These are phyloP conservation scores for Muscina levida DNA, from an alignment of 2,888 invertebrate species.

Conservation along the genomic window DNA sequence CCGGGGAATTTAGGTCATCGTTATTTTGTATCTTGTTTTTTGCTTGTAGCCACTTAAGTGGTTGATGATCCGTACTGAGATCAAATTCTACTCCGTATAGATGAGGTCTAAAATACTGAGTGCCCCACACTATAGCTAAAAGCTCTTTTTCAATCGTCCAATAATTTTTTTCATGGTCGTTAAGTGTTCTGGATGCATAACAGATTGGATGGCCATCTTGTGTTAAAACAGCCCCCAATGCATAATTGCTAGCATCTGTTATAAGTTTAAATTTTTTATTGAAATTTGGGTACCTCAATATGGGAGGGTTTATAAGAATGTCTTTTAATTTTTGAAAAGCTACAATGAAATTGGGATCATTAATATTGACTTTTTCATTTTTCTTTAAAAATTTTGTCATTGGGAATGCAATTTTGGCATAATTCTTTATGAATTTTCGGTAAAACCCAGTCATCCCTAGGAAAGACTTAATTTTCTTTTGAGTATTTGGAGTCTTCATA, in stretches of 20 bases:
- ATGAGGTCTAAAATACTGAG: constrained; percentile 71
- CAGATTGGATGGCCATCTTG: too few species aligned
- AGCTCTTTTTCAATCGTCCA: constrained; percentile 73
- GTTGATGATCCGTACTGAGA: too few species aligned
- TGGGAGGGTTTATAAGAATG: neutral
- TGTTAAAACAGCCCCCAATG: too few species aligned
- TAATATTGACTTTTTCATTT: neutral
- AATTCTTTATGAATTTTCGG: constrained; percentile 26
- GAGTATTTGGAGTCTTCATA: neutral
- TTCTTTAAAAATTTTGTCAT: constrained; percentile 16
- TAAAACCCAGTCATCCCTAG: neutral
- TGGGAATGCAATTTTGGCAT: constrained; percentile 1
- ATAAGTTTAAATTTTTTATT: too few species aligned
- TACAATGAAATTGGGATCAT: neutral
- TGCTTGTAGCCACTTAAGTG: constrained; percentile 67
- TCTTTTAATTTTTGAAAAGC: constrained; percentile 15
- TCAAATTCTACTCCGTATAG: constrained; percentile 71
- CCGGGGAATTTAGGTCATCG: constrained; percentile 60
- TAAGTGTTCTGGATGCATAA: constrained; percentile 61
- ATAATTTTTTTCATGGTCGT: constrained; percentile 67
- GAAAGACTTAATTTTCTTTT: constrained; percentile 14
- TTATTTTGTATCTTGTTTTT: constrained; percentile 69
- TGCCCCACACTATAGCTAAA: constrained; percentile 68
- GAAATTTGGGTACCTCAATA: too few species aligned
- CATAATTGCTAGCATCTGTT: too few species aligned